A percentile compares a stretch with the other conserved stretches of the same genome.
Conservation (phyloP, 2,113 vertebrate species). For the Aptenodytes forsteri region DNA sequence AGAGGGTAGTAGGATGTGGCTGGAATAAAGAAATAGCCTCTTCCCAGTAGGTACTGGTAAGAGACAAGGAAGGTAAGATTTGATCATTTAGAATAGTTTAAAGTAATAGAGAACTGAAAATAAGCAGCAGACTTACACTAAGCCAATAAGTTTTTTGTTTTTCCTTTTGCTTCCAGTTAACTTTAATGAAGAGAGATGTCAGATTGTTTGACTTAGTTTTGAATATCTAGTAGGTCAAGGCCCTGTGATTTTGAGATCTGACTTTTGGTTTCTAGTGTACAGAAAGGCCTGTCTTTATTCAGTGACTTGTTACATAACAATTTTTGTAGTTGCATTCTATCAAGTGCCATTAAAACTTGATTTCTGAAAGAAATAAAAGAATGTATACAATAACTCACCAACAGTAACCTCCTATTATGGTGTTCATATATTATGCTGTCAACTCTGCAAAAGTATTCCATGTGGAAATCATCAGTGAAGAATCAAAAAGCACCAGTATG, state of each 20-base stretch:
- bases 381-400: constrained; percentile 27
- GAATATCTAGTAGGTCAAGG: not conserved
- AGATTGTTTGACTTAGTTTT: not conserved
- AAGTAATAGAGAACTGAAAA: not conserved
- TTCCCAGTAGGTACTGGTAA: not conserved
- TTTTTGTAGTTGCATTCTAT: not conserved
- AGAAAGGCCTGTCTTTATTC: not conserved
- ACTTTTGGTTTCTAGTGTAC: not conserved
- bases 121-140: not conserved
- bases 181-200: not conserved
- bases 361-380: not conserved
- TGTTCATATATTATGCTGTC: constrained; percentile 16
- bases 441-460: not conserved
- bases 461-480: not conserved
- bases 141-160: not conserved
- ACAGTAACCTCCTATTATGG: constrained; percentile 34
- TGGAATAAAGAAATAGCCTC: not conserved
- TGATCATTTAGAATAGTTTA: not conserved
- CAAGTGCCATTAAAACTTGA: not conserved
- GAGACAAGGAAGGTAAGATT: not conserved
- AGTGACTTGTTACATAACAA: not conserved
- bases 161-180: not conserved
- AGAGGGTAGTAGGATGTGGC: not conserved
- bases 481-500: not conserved
- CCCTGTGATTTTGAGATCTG: not conserved